Evolutionary conservation across 2,797 vertebrate genomes (phyloP).

Genomic region (Lagodon rhomboides): DNA sequence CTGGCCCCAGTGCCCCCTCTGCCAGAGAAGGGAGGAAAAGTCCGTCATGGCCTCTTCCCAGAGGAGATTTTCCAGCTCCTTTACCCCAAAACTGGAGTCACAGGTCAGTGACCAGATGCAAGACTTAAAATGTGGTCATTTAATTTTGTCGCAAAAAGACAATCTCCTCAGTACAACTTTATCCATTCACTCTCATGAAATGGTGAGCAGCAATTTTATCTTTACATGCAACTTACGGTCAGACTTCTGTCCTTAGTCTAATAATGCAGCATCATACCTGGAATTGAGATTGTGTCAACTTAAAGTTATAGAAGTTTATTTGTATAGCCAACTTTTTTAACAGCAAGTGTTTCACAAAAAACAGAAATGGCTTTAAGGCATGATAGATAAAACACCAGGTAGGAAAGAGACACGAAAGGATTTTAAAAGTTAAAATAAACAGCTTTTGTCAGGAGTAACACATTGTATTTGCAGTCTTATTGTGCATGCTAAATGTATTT

Average conservation of each 20-base stretch:
- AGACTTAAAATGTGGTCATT: no score
- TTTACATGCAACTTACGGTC: no score
- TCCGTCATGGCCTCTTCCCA: conserved; percentile 93
- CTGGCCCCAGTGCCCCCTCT: conserved; percentile 91
- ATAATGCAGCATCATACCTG: no score
- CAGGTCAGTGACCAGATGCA: conserved; percentile 84
- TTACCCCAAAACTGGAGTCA: conserved; percentile 98
- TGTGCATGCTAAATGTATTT: background rate
- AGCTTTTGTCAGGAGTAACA: background rate
- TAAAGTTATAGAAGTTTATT: no score
- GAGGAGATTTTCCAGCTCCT: conserved; percentile 96
- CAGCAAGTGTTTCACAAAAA: no score
- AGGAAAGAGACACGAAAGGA: background rate
- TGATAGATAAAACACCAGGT: no score
- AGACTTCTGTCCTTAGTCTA: no score
- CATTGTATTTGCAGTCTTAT: background rate
- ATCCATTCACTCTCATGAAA: background rate
- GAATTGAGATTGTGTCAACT: no score
- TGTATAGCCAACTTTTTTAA: no score
- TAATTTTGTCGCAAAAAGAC: background rate
- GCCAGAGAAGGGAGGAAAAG: conserved; percentile 94
- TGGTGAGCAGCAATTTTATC: background rate
- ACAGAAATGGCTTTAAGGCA: no score
- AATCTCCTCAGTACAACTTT: background rate
- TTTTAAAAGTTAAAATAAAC: background rate